phyloP scores from a whole-genome alignment of 2,888 invertebrate species.

The Neoitamus cyanurus region DNA sequence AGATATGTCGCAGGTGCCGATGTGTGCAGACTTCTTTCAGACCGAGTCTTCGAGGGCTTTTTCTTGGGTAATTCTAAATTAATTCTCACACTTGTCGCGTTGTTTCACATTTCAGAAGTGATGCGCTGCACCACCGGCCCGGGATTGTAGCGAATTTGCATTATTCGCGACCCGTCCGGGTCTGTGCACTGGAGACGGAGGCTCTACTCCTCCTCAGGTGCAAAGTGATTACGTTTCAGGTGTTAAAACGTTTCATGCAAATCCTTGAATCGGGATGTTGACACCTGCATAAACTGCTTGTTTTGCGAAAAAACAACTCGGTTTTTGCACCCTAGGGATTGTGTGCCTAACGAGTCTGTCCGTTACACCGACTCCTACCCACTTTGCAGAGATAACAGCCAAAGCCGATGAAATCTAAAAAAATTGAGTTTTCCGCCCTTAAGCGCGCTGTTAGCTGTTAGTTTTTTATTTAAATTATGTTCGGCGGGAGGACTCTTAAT shows the following conservation, averaged over 20 bases:
- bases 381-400: not conserved
- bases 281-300: not conserved
- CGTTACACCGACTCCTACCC: not conserved
- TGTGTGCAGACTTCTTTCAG: constrained; percentile 36
- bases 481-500: not conserved
- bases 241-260: not conserved
- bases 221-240: not conserved
- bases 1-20: constrained; percentile 14
- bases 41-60: constrained; percentile 16
- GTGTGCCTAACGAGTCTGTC: not conserved
- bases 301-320: not conserved
- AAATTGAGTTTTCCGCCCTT: not conserved
- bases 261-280: not conserved
- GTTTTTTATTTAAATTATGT: not conserved
- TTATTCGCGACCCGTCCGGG: not conserved
- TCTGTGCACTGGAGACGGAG: not conserved
- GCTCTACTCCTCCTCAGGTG: not conserved
- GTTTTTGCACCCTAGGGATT: not conserved
- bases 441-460: not conserved
- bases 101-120: constrained; percentile 20
- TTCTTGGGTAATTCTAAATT: constrained; percentile 47
- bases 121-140: not conserved
- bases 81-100: constrained; percentile 45
- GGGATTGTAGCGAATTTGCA: not conserved
- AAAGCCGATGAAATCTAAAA: not conserved